Base-by-base conservation (phyloP, 2,113 vertebrate species). In the Atractosteus spatula region DNA sequence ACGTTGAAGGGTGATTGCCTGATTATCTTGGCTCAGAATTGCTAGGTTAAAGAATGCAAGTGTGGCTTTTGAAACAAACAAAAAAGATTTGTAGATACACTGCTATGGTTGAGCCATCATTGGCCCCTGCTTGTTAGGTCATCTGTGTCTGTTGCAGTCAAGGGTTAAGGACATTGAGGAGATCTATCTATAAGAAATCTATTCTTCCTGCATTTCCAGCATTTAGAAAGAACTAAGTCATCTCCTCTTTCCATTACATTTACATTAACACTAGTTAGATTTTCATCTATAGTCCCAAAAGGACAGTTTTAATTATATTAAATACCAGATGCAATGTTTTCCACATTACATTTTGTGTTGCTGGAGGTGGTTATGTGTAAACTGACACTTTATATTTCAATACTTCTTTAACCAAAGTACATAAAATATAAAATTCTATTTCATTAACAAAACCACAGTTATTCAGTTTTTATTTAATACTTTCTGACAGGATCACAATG, bases 401-500 rank as follows among this genome's bases (percentile, higher is more conserved):
- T 10, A 55, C 45, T 59, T 41, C n/a, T 42, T 42, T 51, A 66
- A 29, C 29, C 13, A 42, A 12, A 59, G 11, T 10, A 65, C 69
- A 55, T 29, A 29, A 29, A 29, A 29, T 71, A 42, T 73, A 63
- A 72, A 67, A 43, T 55, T 5, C 68, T 70, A 69, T 12, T 65
- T 55, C 74, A 66, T 74, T 74, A 74, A 72, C 69, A 78, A 62
- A 51, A n/a, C 65, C 70, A 44, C 45, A 65, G 68, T 78, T 79
- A 78, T 74, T 81, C 75, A 76, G 67, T 11, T 12, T 67, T 51
- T 65, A 45, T 54, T 29, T 68, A 70, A 73, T 66, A 62, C 66
- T 73, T 62, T 61, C 74, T 78, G 78, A 81, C 81, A 81, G 59
- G 70, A 80, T 63, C 16, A 69, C 76, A 76, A 74, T 74, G 72